Percentiles rank a stretch among this genome's conserved stretches.
phyloP scores from a whole-genome alignment of 2,113 vertebrate genomes.

The Aix galericulata region DNA sequence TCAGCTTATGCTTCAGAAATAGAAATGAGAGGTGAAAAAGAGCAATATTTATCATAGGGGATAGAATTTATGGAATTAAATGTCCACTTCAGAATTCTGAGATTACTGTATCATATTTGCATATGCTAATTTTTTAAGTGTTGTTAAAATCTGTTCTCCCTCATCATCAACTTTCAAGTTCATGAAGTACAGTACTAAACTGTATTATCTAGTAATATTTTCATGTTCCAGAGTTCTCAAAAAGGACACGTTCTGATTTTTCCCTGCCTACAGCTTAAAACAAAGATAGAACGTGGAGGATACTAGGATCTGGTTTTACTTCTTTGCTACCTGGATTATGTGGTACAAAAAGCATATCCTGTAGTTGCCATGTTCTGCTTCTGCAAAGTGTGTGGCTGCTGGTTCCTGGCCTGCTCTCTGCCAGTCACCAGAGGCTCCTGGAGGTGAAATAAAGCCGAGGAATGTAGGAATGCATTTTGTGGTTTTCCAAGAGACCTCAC shows the following conservation, averaged over 20 bases:
- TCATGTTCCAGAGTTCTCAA: background rate
- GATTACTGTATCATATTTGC: background rate
- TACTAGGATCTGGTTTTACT: background rate
- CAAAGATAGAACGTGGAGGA: background rate
- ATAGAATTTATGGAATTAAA: background rate
- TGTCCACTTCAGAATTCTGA: background rate
- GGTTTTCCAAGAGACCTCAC: constrained; percentile 27
- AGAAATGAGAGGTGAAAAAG: background rate
- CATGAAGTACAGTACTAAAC: background rate
- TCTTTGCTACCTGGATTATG: constrained; percentile 23
- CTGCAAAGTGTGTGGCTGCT: background rate
- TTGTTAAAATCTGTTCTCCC: background rate
- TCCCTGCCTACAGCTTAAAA: background rate
- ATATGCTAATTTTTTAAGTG: background rate
- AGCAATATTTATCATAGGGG: background rate
- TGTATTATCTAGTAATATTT: background rate
- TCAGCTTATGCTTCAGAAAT: background rate
- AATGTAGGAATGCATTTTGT: constrained; percentile 28
- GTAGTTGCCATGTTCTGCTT: background rate
- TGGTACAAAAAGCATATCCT: background rate
- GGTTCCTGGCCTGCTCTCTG: background rate
- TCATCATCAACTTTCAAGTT: background rate
- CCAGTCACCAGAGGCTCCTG: background rate
- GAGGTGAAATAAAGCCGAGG: constrained; percentile 54
- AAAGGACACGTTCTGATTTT: background rate